Conservation (phyloP, 2,888 invertebrate species). For the Carcina quercana region DNA sequence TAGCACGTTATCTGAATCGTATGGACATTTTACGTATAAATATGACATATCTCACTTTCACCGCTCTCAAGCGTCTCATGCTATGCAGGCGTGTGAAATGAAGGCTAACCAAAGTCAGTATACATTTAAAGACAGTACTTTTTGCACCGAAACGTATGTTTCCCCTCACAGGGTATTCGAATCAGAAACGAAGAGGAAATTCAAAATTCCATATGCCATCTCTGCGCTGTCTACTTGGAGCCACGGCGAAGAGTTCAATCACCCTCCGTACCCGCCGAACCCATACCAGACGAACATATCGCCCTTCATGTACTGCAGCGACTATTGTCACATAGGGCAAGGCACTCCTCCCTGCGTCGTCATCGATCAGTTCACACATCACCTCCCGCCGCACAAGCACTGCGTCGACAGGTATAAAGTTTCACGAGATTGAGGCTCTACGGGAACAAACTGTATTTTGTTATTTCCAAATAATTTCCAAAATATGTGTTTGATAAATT, state of each 20-base stretch:
- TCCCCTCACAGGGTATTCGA: constrained; percentile 42
- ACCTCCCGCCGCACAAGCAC: constrained; percentile 31
- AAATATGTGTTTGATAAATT: too few relatives aligned
- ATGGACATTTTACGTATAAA: too few relatives aligned
- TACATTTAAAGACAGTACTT: too few relatives aligned
- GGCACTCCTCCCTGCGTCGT: constrained; percentile 53
- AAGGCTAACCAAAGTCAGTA: too few relatives aligned
- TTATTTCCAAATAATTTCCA: too few relatives aligned
- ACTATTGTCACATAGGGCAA: constrained; percentile 57
- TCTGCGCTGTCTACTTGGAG: constrained; percentile 47
- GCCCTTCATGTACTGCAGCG: constrained; percentile 67
- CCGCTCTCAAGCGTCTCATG: too few relatives aligned
- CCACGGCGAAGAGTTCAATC: constrained; percentile 50
- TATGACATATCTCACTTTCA: too few relatives aligned
- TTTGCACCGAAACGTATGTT: not conserved
- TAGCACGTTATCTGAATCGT: too few relatives aligned
- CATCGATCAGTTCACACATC: constrained; percentile 44
- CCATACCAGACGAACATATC: constrained; percentile 61
- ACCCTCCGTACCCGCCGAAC: constrained; percentile 56
- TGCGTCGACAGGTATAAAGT: constrained; percentile 40
- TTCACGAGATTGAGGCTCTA: constrained; percentile 39
- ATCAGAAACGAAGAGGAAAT: constrained; percentile 55
- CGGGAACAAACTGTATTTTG: too few relatives aligned
- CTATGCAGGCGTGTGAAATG: too few relatives aligned
- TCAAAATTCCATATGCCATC: constrained; percentile 40